Evolutionary conservation across 2,888 invertebrate species (phyloP).

Genomic region (Tholera decimalis): DNA sequence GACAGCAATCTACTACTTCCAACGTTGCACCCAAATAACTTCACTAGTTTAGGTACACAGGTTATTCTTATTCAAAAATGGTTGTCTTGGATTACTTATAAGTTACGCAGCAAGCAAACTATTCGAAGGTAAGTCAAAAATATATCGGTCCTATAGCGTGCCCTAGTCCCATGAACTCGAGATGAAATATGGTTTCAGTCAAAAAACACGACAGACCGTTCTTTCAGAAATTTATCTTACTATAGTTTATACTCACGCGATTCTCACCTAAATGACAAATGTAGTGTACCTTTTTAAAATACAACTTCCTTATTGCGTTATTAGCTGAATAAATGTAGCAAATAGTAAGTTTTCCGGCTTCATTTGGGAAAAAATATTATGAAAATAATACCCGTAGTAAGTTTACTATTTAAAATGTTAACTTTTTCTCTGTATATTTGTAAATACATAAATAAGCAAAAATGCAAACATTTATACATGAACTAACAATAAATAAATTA

Average conservation of each 20-base stretch:
- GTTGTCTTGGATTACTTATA: constrained; percentile 63
- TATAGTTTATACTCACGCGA: constrained; percentile 72
- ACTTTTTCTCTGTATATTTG: too few species aligned
- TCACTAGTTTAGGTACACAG: not conserved
- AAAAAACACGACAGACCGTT: constrained; percentile 77
- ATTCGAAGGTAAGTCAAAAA: constrained; percentile 75
- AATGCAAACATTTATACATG: not conserved
- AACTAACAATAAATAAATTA: not conserved
- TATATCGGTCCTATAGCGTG: constrained; percentile 76
- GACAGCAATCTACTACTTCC: too few species aligned
- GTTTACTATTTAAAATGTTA: not conserved
- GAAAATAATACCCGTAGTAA: not conserved
- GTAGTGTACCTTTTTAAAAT: constrained; percentile 46
- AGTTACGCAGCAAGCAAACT: constrained; percentile 75
- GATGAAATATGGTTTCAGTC: constrained; percentile 83
- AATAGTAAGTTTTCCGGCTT: constrained; percentile 4
- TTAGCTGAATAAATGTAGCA: constrained; percentile 40
- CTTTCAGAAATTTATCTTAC: constrained; percentile 68
- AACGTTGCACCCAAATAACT: not conserved
- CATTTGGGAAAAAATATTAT: constrained; percentile 23
- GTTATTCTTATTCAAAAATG: constrained; percentile 24
- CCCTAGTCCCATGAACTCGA: constrained; percentile 72
- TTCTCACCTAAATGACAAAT: constrained; percentile 69
- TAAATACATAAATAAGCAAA: too few species aligned
- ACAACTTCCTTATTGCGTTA: constrained; percentile 59